Conservation (phyloP, 2,888 invertebrate genomes). For the Pristionchus mayeri region DNA sequence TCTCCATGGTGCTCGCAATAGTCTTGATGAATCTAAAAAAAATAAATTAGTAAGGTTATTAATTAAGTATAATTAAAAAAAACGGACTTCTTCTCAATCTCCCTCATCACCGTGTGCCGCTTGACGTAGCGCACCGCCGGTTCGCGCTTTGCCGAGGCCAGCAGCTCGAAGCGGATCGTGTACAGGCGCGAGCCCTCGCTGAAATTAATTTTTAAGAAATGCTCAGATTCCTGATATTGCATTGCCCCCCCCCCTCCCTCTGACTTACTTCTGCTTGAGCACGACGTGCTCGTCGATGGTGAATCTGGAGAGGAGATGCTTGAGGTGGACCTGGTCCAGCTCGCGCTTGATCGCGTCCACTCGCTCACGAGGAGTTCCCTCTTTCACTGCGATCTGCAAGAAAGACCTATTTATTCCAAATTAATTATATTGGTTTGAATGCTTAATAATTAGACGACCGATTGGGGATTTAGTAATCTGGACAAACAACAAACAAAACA, state of each 20-base stretch:
- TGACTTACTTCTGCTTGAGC: conserved; percentile 1
- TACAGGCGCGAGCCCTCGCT: conserved; percentile 66
- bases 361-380: conserved; percentile 57
- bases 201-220: not conserved
- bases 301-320: conserved; percentile 79
- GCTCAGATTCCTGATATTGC: too few species aligned
- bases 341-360: conserved; percentile 78
- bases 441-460: not conserved
- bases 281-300: conserved; percentile 40
- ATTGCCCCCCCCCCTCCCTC: too few species aligned
- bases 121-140: conserved; percentile 83
- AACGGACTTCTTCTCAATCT: conserved; percentile 83
- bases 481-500: too few species aligned
- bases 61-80: too few species aligned
- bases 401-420: not conserved
- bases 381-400: conserved; percentile 59
- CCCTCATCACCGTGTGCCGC: conserved; percentile 74
- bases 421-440: too few species aligned
- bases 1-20: conserved; percentile 58
- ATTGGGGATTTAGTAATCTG: not conserved
- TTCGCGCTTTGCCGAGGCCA: conserved; percentile 85
- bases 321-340: conserved; percentile 86
- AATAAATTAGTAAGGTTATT: too few species aligned
- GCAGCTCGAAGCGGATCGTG: conserved; percentile 71
- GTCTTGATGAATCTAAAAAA: conserved; percentile 75